These are phyloP conservation scores for Brachyhypopomus gauderio DNA, from an alignment of 2,113 vertebrate species.

Conservation along the genomic window DNA sequence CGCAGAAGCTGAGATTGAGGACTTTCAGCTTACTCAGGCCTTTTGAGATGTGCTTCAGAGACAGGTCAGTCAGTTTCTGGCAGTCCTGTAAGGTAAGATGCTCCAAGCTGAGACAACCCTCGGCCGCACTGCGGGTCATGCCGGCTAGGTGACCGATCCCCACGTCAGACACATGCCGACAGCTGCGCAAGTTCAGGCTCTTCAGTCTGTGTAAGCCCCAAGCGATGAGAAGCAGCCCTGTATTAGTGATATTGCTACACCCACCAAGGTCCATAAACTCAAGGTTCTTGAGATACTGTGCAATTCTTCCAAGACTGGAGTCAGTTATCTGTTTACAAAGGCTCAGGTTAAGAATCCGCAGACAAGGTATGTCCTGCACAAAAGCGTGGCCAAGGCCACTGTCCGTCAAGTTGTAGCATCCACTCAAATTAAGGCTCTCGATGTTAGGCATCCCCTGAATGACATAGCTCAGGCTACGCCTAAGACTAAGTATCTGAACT, in stretches of 20 bases:
- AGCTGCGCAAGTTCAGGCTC: conserved; percentile 96
- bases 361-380: conserved; percentile 93
- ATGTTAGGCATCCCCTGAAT: conserved; percentile 98
- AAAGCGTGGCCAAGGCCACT: conserved; percentile 97
- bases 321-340: conserved; percentile 99
- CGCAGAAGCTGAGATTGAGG: conserved; percentile 98
- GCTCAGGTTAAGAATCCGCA: conserved; percentile 94
- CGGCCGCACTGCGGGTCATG: conserved; percentile 95
- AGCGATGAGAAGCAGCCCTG: conserved; percentile 91
- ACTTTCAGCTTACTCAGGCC: conserved; percentile 89
- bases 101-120: conserved; percentile 94
- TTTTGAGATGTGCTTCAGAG: conserved; percentile 93
- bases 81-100: conserved; percentile 98
- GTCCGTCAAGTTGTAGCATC: conserved; percentile 98
- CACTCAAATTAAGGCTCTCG: conserved; percentile 97
- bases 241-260: conserved; percentile 99
- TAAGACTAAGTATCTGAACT: conserved; percentile 95
- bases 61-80: conserved; percentile 95
- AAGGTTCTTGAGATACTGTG: conserved; percentile 95
- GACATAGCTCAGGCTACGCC: conserved; percentile 96
- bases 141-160: conserved; percentile 97
- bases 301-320: conserved; percentile 95
- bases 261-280: conserved; percentile 96
- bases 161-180: conserved; percentile 95
- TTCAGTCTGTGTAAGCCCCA: conserved; percentile 97